Percentiles rank a stretch among this genome's conserved stretches.
These are phyloP conservation scores for Haliaeetus leucogaster DNA, from an alignment of 2,113 vertebrate genomes.

Conservation along the genomic window DNA sequence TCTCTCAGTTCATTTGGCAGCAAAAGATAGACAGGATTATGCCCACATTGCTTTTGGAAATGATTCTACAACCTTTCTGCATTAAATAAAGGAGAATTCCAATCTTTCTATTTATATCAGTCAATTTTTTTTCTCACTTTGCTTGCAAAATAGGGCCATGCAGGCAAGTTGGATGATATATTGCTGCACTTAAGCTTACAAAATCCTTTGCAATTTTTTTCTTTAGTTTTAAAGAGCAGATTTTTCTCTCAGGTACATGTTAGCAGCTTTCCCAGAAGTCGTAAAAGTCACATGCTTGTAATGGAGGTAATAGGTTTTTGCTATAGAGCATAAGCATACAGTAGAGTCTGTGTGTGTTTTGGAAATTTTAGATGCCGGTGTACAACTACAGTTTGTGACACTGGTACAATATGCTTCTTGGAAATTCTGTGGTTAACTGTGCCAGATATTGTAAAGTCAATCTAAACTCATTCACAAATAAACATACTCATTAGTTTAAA, in stretches of 20 bases:
- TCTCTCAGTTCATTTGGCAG: neutral
- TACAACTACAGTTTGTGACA: neutral
- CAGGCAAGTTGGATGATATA: neutral
- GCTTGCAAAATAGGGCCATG: neutral
- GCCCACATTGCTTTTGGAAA: neutral
- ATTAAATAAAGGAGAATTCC: neutral
- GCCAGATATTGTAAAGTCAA: neutral
- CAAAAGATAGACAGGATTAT: neutral
- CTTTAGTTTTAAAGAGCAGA: neutral
- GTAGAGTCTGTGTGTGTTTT: neutral
- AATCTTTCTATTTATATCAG: neutral
- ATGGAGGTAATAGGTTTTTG: neutral
- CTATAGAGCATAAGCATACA: neutral
- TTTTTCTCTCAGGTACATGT: neutral
- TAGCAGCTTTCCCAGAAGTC: neutral
- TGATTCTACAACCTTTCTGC: neutral
- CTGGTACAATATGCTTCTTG: neutral
- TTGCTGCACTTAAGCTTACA: conserved; percentile 2
- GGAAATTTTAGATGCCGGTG: neutral
- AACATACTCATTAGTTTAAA: neutral
- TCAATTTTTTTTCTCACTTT: neutral
- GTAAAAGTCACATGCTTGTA: neutral
- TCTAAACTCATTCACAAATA: neutral
- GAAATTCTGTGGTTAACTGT: neutral
- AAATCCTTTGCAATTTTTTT: neutral